Base-by-base conservation (phyloP, 2,888 invertebrate genomes). In the Microlaimidae sp. region DNA sequence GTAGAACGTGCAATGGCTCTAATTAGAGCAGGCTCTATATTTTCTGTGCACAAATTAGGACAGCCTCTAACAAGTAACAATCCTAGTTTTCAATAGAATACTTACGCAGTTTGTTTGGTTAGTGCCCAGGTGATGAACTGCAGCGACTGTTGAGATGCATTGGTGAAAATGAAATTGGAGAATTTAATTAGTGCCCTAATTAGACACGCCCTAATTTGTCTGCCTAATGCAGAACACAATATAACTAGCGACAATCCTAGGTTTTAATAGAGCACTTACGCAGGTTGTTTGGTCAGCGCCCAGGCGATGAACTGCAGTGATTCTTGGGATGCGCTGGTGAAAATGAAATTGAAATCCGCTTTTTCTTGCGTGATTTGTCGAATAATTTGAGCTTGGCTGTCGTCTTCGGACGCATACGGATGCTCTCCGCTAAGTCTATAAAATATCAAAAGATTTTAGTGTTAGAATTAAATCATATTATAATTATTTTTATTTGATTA, bases 61-160 rank as follows among this genome's bases (percentile, higher is more conserved):
- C n/a, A n/a, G n/a, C n/a, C n/a, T n/a, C n/a, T n/a, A n/a, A n/a
- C n/a, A n/a, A n/a, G n/a, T n/a, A n/a, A n/a, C n/a, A n/a, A n/a
- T n/a, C n/a, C n/a, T n/a, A n/a, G n/a, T n/a, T n/a, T n/a, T n/a
- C n/a, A n/a, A n/a, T n/a, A n/a, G n/a, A n/a, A n/a, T n/a, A 72
- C 78, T 75, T 76, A 86, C 84, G 82, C 80, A 29, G 95, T 90
- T 60, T 85, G 82, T 64, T 88, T 81, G 76, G 93, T 93, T 75
- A 97, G 86, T 58, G 92, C 76, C 70, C 86, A 82, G 84, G 90
- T 92, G 61, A 95, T 79, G 77, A 97, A 95, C 63, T 90, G 77
- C 4, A 86, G 83, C 3, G 83, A 84, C 72, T 89, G 88, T 73
- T 87, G 90, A 41, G 88, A 87, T 52, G 90, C 81, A 73, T 92